Evolutionary conservation across 1,140 invertebrate genomes (phyloP).

Genomic region (Anoplophora glabripennis): DNA sequence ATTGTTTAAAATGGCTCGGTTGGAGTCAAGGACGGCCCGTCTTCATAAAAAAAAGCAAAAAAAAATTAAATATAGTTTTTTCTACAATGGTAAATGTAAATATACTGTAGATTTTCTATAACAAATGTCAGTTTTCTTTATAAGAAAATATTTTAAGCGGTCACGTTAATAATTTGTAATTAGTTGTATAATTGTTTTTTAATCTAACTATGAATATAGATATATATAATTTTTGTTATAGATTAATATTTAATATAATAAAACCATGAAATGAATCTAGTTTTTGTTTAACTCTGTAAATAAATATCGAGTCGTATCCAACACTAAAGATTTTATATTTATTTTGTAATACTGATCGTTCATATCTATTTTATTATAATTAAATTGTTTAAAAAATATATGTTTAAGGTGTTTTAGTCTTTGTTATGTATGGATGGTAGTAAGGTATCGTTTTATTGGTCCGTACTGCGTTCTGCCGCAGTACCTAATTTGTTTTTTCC

Average conservation of each 20-base stretch:
- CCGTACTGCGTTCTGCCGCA: neutral
- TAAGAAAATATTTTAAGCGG: slow-evolving; percentile 45
- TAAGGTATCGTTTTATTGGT: too few relatives aligned
- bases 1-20: too few relatives aligned
- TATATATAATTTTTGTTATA: slow-evolving; percentile 49
- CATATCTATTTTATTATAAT: slow-evolving; percentile 38
- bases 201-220: slow-evolving; percentile 43
- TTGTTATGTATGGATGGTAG: neutral
- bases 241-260: slow-evolving; percentile 49
- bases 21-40: slow-evolving; percentile 9
- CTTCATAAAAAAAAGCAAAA: slow-evolving; percentile 26
- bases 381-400: slow-evolving; percentile 38
- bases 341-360: slow-evolving; percentile 40
- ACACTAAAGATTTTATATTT: slow-evolving; percentile 32
- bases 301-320: slow-evolving; percentile 27
- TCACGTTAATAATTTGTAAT: slow-evolving; percentile 45
- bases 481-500: neutral
- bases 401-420: slow-evolving; percentile 11
- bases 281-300: slow-evolving; percentile 36
- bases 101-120: slow-evolving; percentile 45
- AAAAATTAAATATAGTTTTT: slow-evolving; percentile 36
- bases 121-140: slow-evolving; percentile 42
- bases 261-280: slow-evolving; percentile 35
- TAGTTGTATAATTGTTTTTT: slow-evolving; percentile 49
- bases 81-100: slow-evolving; percentile 33